These are phyloP conservation scores for Coregonus sp. DNA, from an alignment of 2,797 vertebrate species.

Conservation along the genomic window DNA sequence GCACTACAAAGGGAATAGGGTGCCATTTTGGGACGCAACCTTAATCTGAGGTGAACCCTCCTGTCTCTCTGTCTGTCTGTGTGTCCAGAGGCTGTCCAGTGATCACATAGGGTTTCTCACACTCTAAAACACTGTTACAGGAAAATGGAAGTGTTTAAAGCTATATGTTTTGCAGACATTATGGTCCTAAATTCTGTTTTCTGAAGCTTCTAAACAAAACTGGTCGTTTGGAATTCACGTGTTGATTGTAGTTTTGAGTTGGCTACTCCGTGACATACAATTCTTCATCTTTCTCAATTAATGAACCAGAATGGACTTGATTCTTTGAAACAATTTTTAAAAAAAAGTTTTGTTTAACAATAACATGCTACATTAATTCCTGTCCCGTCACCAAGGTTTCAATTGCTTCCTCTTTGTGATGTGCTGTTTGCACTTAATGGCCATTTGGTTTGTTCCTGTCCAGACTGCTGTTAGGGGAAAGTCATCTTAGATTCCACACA, in stretches of 20 bases:
- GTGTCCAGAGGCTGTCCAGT: slow-evolving; percentile 20
- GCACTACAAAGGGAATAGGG: neutral
- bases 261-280: neutral
- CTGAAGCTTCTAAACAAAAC: slow-evolving; percentile 31
- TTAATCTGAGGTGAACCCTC: neutral
- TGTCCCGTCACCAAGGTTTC: slow-evolving; percentile 19
- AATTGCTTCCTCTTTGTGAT: slow-evolving; percentile 12
- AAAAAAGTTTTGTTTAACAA: neutral
- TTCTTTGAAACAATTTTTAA: neutral
- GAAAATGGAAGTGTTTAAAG: slow-evolving; percentile 49
- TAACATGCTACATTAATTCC: slow-evolving; percentile 22
- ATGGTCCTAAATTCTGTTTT: slow-evolving; percentile 48
- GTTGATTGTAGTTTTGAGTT: neutral
- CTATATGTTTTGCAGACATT: slow-evolving; percentile 47
- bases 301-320: neutral
- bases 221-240: neutral
- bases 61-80: neutral
- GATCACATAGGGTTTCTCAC: slow-evolving; percentile 55
- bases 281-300: neutral
- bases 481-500: slow-evolving; percentile 38
- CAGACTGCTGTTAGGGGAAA: slow-evolving; percentile 44
- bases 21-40: neutral
- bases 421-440: slow-evolving; percentile 40
- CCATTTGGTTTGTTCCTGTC: slow-evolving; percentile 48
- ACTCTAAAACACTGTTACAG: slow-evolving; percentile 45